These are phyloP conservation scores for Porites australiensis DNA, from an alignment of 64 coral and sea anemone species.

Conservation along the genomic window DNA sequence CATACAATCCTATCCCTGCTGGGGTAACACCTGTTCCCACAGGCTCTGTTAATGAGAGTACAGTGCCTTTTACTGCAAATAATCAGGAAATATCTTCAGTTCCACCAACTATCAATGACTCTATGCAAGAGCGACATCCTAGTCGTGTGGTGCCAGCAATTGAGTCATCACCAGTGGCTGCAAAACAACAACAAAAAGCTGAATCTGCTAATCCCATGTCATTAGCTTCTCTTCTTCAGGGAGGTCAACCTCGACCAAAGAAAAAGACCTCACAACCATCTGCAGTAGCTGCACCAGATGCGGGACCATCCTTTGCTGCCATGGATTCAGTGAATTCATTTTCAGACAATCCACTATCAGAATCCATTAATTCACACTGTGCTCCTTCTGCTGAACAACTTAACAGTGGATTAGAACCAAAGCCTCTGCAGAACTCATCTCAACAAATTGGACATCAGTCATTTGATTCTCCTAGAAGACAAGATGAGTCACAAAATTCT, in stretches of 20 bases:
- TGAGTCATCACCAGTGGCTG: neutral
- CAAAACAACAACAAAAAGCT: neutral
- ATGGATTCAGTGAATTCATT: neutral
- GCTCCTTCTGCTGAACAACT: neutral
- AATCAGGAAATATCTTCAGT: too few relatives aligned
- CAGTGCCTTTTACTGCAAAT: too few relatives aligned
- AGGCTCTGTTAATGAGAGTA: too few relatives aligned
- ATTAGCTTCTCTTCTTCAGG: slow-evolving; percentile 15
- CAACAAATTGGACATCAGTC: neutral
- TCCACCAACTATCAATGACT: too few relatives aligned
- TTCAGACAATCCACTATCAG: neutral
- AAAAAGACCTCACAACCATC: slow-evolving; percentile 7
- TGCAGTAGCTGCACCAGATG: neutral
- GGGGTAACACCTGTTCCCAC: too few relatives aligned
- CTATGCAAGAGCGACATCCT: neutral
- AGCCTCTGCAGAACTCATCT: neutral
- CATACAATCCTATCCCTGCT: too few relatives aligned
- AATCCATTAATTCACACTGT: neutral
- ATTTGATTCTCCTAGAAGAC: slow-evolving; percentile 6
- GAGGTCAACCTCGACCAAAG: slow-evolving; percentile 1
- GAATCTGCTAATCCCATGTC: neutral
- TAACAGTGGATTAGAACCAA: neutral
- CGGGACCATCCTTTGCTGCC: neutral
- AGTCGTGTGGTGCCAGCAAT: neutral
- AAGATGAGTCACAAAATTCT: neutral